Evolutionary conservation across 2,888 invertebrate genomes (phyloP).

Genomic region (Kuschelorhynchus macadamiae): DNA sequence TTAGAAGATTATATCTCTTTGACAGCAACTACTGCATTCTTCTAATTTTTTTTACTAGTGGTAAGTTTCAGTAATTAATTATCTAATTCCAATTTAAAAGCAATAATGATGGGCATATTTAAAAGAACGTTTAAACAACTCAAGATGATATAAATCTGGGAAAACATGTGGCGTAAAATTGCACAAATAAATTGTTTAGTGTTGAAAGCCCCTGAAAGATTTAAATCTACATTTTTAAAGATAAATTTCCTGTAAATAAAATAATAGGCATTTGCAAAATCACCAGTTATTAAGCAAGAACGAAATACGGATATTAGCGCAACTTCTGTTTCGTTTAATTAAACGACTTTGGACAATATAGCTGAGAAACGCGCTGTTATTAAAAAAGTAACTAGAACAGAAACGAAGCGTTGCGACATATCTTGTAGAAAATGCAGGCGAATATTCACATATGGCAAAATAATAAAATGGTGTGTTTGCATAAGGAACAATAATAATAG

Average conservation of each 20-base stretch:
- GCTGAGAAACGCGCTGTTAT: conserved; percentile 7
- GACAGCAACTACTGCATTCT: too few species aligned
- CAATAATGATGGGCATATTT: too few species aligned
- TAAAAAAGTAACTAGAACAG: conserved; percentile 44
- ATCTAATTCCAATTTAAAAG: too few species aligned
- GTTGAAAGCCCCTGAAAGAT: conserved; percentile 4
- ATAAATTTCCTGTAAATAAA: conserved; percentile 11
- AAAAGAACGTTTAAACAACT: too few species aligned
- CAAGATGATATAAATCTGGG: too few species aligned
- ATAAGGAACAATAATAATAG: conserved; percentile 28
- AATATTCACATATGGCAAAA: conserved; percentile 18
- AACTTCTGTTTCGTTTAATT: conserved; percentile 21
- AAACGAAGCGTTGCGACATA: conserved; percentile 37
- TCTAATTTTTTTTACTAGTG: too few species aligned
- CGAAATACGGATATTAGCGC: conserved; percentile 13
- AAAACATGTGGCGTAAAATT: too few species aligned
- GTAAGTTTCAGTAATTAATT: too few species aligned
- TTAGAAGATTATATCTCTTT: too few species aligned
- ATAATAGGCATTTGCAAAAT: conserved; percentile 20
- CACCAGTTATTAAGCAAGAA: conserved; percentile 12
- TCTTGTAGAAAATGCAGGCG: conserved; percentile 15
- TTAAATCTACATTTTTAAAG: neutral
- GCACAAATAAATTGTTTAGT: neutral
- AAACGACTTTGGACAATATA: conserved; percentile 30
- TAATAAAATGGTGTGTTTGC: conserved; percentile 28